Evolutionary conservation across 1,140 invertebrate species (phyloP).

Genomic region (Hetaerina americana): DNA sequence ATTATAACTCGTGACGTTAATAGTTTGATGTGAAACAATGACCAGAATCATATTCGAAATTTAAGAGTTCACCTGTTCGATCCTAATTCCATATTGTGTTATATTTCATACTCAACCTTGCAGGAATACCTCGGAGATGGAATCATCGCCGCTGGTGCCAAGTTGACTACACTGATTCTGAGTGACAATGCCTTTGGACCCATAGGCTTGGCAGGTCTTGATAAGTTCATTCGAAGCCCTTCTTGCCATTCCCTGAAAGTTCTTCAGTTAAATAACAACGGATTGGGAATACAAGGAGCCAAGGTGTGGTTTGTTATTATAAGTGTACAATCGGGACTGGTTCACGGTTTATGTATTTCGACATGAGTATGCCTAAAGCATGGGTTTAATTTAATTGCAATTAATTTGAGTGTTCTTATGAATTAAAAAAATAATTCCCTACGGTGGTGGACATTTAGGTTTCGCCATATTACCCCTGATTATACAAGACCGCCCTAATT

Average conservation of each 20-base stretch:
- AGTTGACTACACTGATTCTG: constrained; percentile 76
- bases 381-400: no score
- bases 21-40: no score
- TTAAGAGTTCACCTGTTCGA: no score
- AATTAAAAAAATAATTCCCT: no score
- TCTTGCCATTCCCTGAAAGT: constrained; percentile 72
- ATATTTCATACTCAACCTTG: constrained; percentile 18
- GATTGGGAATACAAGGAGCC: constrained; percentile 82
- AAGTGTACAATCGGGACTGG: background rate
- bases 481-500: no score
- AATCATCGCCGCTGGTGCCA: constrained; percentile 62
- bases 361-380: no score
- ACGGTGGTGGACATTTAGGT: no score
- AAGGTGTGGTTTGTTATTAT: constrained; percentile 42
- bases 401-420: no score
- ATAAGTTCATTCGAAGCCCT: constrained; percentile 67
- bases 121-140: constrained; percentile 66
- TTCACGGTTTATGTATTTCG: constrained; percentile 1
- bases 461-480: no score
- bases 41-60: no score
- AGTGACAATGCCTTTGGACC: constrained; percentile 98
- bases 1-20: background rate
- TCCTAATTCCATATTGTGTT: no score
- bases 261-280: constrained; percentile 87
- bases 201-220: constrained; percentile 80